A percentile compares a stretch with the other conserved stretches of the same genome.
Evolutionary conservation across 2,797 vertebrate species (phyloP).

Genomic region (Gorsachius magnificus): DNA sequence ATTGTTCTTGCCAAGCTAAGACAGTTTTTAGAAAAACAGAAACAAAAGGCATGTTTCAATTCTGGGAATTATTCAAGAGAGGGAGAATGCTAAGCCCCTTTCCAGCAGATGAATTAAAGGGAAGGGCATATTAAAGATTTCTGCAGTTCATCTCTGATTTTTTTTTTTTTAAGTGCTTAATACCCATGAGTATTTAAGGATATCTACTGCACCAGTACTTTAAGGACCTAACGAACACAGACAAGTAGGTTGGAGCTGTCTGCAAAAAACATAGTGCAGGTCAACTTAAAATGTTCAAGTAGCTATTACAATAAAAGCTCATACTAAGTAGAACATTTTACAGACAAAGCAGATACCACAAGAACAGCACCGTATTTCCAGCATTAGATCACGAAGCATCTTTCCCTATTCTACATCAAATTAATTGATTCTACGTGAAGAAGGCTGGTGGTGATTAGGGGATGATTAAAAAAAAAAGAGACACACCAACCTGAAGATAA

Average conservation of each 20-base stretch:
- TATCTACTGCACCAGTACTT: neutral
- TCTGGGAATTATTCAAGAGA: neutral
- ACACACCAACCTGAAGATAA: neutral
- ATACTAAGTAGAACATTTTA: neutral
- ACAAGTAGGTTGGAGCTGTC: neutral
- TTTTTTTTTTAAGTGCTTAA: neutral
- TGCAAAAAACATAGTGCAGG: neutral
- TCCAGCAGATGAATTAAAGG: neutral
- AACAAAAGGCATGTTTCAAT: neutral
- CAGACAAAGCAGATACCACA: neutral
- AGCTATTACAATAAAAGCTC: neutral
- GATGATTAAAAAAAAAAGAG: neutral
- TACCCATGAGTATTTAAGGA: neutral
- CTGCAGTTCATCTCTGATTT: neutral
- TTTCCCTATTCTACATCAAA: neutral
- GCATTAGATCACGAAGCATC: neutral
- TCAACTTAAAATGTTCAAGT: neutral
- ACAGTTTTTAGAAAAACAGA: neutral
- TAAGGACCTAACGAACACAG: neutral
- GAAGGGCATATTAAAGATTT: neutral
- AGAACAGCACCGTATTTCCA: neutral
- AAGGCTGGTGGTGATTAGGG: neutral
- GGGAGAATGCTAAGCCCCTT: neutral
- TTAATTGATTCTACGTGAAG: neutral
- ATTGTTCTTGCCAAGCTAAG: slow-evolving; percentile 4